Base-by-base conservation (phyloP, 2,113 vertebrate species). In the Cavia porcellus region DNA sequence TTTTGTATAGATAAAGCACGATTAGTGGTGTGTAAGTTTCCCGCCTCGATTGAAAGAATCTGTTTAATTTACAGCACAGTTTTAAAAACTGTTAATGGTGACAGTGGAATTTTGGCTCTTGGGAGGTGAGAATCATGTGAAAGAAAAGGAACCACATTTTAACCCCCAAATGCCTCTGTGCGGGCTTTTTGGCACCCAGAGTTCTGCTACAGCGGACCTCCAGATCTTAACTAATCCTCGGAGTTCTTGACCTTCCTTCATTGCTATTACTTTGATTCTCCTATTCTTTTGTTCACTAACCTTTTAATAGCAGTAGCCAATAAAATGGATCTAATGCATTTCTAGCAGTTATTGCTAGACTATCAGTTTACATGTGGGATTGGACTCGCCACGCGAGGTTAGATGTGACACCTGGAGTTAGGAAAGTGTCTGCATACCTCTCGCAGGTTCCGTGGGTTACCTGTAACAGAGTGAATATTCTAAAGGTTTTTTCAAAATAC, bases 61-160 rank as follows among this genome's bases (percentile, higher is more conserved):
- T 93, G 86, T 81, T 84, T 55, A 61, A 92, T 66, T 92, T 13
- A 30, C 32, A 70, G 42, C 61, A 72, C 28, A 95, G 42, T 50
- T 86, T 84, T 88, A 70, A 24, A 91, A 77, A 77, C 42, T 92
- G 64, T 92, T 90, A 28, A 15, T 86, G 45, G 77, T 70, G 68
- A 32, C 68, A 84, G 66, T 55, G 42, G 86, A 75, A 90, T 90
- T 77, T 84, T 81, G 77, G 77, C 42, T 75, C 59, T 72, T 64
- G 79, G 57, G 75, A 82, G 38, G 59, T 47, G 75, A 70, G 61
- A 92, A 19, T 79, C 59, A 10, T 28, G 42, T 74, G 81, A 79
- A 74, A 83, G 38, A 82, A 93, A 89, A 50, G 20, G n/a, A 62
- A 17, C 64, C 12, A 3, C 32, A 25, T 13, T 64, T 7, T 3